A percentile compares a stretch with the other conserved stretches of the same genome.
Evolutionary conservation across 2,888 invertebrate genomes (phyloP).

Genomic region (Hirtodrosophila trivittata): DNA sequence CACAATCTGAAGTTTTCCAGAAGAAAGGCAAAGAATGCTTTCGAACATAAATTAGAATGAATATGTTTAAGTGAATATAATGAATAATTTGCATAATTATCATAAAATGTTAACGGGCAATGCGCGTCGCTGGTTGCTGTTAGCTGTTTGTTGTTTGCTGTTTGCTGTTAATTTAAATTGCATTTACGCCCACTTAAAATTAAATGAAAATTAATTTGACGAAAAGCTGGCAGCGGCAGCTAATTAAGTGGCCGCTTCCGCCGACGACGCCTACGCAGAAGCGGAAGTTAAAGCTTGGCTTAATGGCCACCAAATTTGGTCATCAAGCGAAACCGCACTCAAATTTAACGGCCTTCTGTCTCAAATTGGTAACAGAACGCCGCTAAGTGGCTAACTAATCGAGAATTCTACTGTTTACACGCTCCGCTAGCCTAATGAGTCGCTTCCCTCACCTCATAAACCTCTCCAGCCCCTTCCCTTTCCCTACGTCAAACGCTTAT

Average conservation of each 20-base stretch:
- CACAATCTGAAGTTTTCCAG: no score
- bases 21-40: no score
- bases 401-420: constrained; percentile 72
- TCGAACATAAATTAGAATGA: constrained; percentile 13
- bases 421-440: constrained; percentile 74
- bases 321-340: constrained; percentile 58
- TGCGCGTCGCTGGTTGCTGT: constrained; percentile 15
- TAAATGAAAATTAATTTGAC: constrained; percentile 75
- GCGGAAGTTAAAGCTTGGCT: constrained; percentile 69
- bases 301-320: constrained; percentile 69
- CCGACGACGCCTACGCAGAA: constrained; percentile 44
- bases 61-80: constrained; percentile 5
- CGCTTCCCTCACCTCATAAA: not conserved
- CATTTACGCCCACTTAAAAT: constrained; percentile 76
- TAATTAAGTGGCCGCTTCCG: constrained; percentile 69
- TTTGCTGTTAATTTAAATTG: constrained; percentile 74
- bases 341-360: constrained; percentile 31
- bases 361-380: constrained; percentile 62
- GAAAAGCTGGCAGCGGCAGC: constrained; percentile 39
- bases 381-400: constrained; percentile 71
- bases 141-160: not conserved
- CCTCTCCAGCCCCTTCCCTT: not conserved
- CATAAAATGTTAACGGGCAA: constrained; percentile 37
- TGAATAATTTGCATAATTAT: constrained; percentile 48
- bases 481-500: not conserved